phyloP scores from a whole-genome alignment of 2,888 invertebrate species.

The Trachelus tabidus region DNA sequence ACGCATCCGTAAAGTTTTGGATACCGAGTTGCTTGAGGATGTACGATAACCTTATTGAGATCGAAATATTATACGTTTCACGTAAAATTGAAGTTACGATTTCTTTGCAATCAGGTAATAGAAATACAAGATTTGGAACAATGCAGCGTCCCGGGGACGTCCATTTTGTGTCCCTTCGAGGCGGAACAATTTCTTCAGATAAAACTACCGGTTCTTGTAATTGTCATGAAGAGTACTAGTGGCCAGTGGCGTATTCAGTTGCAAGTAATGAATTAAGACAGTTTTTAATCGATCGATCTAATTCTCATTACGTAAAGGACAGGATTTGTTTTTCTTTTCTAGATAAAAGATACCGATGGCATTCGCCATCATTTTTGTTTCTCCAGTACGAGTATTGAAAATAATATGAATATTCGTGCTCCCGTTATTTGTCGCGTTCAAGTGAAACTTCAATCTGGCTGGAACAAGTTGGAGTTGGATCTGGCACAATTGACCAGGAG shows the following conservation, averaged over 20 bases:
- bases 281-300: slow-evolving; percentile 8
- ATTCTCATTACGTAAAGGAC: neutral
- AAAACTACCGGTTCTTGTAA: slow-evolving; percentile 91
- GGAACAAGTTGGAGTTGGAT: slow-evolving; percentile 96
- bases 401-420: slow-evolving; percentile 86
- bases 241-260: slow-evolving; percentile 96
- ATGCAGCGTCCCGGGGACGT: slow-evolving; percentile 92
- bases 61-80: slow-evolving; percentile 92
- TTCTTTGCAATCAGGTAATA: slow-evolving; percentile 81
- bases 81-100: slow-evolving; percentile 83
- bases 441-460: slow-evolving; percentile 91
- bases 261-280: slow-evolving; percentile 73
- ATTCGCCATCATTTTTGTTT: slow-evolving; percentile 43
- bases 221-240: slow-evolving; percentile 95
- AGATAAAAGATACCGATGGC: slow-evolving; percentile 46
- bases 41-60: slow-evolving; percentile 63
- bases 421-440: slow-evolving; percentile 97
- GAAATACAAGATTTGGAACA: slow-evolving; percentile 89
- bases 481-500: slow-evolving; percentile 89
- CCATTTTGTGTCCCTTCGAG: slow-evolving; percentile 92
- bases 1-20: slow-evolving; percentile 36
- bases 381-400: slow-evolving; percentile 88
- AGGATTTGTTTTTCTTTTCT: neutral
- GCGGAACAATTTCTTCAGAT: slow-evolving; percentile 91
- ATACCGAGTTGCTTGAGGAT: slow-evolving; percentile 47